Conservation (phyloP, 2,888 invertebrate genomes). For the Hydraecia micacea region DNA sequence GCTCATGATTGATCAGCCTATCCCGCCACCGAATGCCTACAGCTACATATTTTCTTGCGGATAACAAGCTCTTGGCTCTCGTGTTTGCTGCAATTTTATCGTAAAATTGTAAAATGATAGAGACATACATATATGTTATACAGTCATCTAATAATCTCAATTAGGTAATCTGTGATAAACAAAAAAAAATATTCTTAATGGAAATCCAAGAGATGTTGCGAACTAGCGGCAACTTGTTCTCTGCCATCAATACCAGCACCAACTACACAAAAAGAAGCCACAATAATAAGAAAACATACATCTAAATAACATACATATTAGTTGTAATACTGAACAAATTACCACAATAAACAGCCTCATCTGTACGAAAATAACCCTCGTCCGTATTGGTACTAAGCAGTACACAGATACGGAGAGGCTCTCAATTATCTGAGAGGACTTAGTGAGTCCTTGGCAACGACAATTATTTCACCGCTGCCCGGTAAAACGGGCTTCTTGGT, state of each 20-base stretch:
- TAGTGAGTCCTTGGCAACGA: slow-evolving; percentile 56
- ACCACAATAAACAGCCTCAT: slow-evolving; percentile 48
- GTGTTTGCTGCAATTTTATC: slow-evolving; percentile 66
- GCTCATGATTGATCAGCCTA: slow-evolving; percentile 90
- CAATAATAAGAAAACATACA: slow-evolving; percentile 16
- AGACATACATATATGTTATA: slow-evolving; percentile 24
- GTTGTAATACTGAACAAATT: slow-evolving; percentile 38
- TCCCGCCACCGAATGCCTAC: slow-evolving; percentile 87
- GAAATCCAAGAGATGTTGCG: background rate
- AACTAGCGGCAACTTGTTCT: background rate
- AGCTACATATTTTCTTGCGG: slow-evolving; percentile 75
- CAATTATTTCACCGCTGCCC: slow-evolving; percentile 60
- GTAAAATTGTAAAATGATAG: slow-evolving; percentile 41
- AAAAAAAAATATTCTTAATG: background rate
- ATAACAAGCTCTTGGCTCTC: slow-evolving; percentile 70
- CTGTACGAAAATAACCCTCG: slow-evolving; percentile 55
- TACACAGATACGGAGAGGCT: slow-evolving; percentile 47
- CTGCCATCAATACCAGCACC: background rate
- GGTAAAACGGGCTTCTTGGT: slow-evolving; percentile 57
- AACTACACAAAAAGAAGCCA: slow-evolving; percentile 24
- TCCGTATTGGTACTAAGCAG: slow-evolving; percentile 48
- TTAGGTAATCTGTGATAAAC: background rate
- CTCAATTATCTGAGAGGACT: slow-evolving; percentile 63
- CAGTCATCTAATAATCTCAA: background rate
- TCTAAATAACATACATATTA: slow-evolving; percentile 18